Base-by-base conservation (phyloP, 2,113 vertebrate species). In the Tiliqua scincoides region DNA sequence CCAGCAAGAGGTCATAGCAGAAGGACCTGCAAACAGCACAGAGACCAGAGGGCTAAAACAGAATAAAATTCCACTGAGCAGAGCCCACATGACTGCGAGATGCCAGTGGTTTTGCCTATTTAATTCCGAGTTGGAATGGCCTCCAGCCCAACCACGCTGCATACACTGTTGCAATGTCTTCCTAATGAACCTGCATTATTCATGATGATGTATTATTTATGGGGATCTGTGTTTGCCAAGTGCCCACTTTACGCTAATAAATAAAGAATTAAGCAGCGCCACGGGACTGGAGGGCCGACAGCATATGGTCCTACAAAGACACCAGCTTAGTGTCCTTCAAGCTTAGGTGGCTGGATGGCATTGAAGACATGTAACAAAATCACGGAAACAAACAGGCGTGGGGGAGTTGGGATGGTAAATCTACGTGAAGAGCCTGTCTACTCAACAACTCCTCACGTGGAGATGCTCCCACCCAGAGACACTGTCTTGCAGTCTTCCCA, bases 171-270 rank as follows among this genome's bases (percentile, higher is more conserved):
- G 37, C 72, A 84, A 84, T 54, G 62, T 54, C 63, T 76, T 23
- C 30, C 30, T 76, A 84, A 84, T 84, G 65, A 65, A 65, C 65
- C 12, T 84, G 70, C 72, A 84, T 76, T 84, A 65, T 84, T 84
- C 74, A 84, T 74, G 74, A 74, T 32, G 18, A 76, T 84, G 14
- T 84, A 76, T 84, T 75, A 84, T 76, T 84, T 76, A 84, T 76
- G 65, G 61, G 61, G 43, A 76, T 52, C 11, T 54, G 35, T 65
- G n/a, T 76, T 84, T 84, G 40, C 61, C 71, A 74, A 52, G 57
- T 43, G 40, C 30, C 73, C 82, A 75, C 37, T 84, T 76, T 67
- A 52, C 30, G 32, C 30, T 54, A 65, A 75, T 65, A 65, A 84
- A 84, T 65, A 75, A 84, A 84, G 74, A 52, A 65, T 84, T 75